Evolutionary conservation across 2,113 vertebrate species (phyloP).

Genomic region (Hypanus sabinus): DNA sequence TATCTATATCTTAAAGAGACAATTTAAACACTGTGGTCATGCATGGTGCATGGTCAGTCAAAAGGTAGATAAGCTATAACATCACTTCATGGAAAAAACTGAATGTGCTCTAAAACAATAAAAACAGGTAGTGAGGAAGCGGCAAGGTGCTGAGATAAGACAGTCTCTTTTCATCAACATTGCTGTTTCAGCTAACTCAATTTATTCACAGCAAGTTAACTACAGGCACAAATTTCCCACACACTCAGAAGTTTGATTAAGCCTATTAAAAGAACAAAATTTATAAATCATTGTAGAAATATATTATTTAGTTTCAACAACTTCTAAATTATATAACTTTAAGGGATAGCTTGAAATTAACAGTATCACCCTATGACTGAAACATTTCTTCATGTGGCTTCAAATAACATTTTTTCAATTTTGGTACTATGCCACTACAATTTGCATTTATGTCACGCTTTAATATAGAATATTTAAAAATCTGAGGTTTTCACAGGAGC

Average conservation of each 20-base stretch:
- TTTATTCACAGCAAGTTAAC: not conserved
- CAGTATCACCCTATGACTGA: not conserved
- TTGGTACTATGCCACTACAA: not conserved
- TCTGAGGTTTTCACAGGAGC: not conserved
- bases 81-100: not conserved
- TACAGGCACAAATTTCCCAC: not conserved
- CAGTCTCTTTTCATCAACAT: not conserved
- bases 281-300: not conserved
- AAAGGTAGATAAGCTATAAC: not conserved
- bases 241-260: not conserved
- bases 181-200: not conserved
- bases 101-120: not conserved
- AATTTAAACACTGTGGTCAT: not conserved
- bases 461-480: not conserved
- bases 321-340: not conserved
- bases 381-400: not conserved
- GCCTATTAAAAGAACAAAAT: not conserved
- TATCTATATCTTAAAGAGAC: not conserved
- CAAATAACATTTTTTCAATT: not conserved
- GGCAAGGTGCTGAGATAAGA: not conserved
- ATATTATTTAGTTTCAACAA: not conserved
- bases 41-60: not conserved
- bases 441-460: not conserved
- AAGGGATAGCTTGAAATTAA: not conserved
- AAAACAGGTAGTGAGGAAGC: not conserved